phyloP scores from a whole-genome alignment of 2,888 invertebrate genomes.

The Chrysodeixis includens region DNA sequence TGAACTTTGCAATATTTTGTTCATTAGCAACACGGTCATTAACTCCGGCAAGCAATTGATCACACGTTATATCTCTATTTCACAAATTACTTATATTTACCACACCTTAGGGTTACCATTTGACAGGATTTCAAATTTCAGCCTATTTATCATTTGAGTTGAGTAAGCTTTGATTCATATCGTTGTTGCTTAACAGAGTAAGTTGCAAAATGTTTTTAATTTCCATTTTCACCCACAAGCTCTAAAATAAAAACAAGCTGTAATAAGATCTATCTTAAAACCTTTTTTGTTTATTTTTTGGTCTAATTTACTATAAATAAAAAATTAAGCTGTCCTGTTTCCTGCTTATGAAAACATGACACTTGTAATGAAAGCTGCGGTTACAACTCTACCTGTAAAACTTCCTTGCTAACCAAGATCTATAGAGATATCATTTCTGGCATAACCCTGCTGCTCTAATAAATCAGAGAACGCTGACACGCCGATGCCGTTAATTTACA shows the following conservation, averaged over 20 bases:
- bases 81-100: slow-evolving; percentile 36
- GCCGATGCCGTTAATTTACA: slow-evolving; percentile 64
- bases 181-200: not conserved
- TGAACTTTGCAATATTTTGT: slow-evolving; percentile 46
- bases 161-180: not conserved
- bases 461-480: slow-evolving; percentile 46
- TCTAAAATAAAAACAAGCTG: no score
- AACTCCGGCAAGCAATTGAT: slow-evolving; percentile 40
- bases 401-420: no score
- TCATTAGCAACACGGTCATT: slow-evolving; percentile 45
- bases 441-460: slow-evolving; percentile 37
- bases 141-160: not conserved
- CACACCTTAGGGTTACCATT: slow-evolving; percentile 31
- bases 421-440: no score
- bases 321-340: no score
- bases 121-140: slow-evolving; percentile 5
- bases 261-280: no score
- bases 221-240: not conserved
- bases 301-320: no score
- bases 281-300: no score
- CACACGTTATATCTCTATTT: slow-evolving; percentile 46
- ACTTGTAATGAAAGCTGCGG: no score
- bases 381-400: no score
- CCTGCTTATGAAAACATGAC: no score
- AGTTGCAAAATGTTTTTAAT: not conserved